Conservation (phyloP, 2,888 invertebrate species). For the Yponomeuta malinellus region DNA sequence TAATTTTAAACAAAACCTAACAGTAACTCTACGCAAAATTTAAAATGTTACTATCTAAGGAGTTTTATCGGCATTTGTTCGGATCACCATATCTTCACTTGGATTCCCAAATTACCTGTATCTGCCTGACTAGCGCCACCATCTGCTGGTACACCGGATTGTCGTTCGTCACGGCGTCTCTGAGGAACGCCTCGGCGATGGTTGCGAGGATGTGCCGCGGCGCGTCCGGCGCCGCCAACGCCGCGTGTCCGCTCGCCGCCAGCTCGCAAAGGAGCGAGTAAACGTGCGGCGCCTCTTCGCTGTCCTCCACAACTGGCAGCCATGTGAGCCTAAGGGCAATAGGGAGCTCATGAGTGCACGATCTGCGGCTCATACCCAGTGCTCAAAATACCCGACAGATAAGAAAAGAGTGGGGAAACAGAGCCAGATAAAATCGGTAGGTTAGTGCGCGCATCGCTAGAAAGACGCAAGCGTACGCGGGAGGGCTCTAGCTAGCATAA, state of each 20-base stretch:
- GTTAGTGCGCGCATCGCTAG: too few relatives aligned
- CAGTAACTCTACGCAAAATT: too few relatives aligned
- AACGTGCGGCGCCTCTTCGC: slow-evolving; percentile 96
- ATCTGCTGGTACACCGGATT: slow-evolving; percentile 86
- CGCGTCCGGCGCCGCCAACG: slow-evolving; percentile 90
- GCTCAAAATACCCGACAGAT: too few relatives aligned
- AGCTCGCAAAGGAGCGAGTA: slow-evolving; percentile 97
- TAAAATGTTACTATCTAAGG: too few relatives aligned
- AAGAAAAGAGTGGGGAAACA: too few relatives aligned
- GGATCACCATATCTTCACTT: too few relatives aligned
- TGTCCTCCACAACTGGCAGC: slow-evolving; percentile 97
- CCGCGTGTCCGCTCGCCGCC: slow-evolving; percentile 92
- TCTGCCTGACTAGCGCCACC: slow-evolving; percentile 88
- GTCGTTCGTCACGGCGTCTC: slow-evolving; percentile 86
- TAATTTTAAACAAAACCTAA: too few relatives aligned
- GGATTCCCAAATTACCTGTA: slow-evolving; percentile 37
- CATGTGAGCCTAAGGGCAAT: slow-evolving; percentile 82
- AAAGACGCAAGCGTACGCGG: too few relatives aligned
- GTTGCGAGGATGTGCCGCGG: slow-evolving; percentile 91
- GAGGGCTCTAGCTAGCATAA: too few relatives aligned
- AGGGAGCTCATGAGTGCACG: background rate
- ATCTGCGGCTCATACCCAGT: too few relatives aligned
- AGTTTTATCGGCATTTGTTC: too few relatives aligned
- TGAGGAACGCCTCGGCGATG: slow-evolving; percentile 92
- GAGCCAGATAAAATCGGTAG: too few relatives aligned